Conservation (phyloP, 2,888 invertebrate genomes). For the Ophion ventricosus region DNA sequence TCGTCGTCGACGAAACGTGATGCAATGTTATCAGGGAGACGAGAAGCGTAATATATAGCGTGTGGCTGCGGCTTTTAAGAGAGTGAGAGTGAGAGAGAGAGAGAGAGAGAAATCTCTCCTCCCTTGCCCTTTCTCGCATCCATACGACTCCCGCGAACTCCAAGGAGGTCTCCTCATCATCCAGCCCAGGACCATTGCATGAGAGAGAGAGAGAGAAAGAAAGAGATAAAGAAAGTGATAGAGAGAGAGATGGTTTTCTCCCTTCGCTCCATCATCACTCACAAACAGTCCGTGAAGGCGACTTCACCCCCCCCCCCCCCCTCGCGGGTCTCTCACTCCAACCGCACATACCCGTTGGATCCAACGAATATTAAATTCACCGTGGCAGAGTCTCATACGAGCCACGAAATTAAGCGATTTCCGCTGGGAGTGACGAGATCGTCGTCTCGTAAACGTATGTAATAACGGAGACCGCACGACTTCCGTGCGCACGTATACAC, state of each 20-base stretch:
- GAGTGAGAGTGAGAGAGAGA: conserved; percentile 19
- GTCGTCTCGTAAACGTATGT: conserved; percentile 51
- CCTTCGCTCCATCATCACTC: conserved; percentile 74
- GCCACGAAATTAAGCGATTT: conserved; percentile 81
- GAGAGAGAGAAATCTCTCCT: conserved; percentile 41
- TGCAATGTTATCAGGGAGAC: conserved; percentile 72
- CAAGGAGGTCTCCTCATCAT: conserved; percentile 64
- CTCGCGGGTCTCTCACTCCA: conserved; percentile 30
- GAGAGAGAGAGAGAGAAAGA: neutral
- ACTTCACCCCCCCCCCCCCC: conserved; percentile 44
- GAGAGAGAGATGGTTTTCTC: conserved; percentile 39
- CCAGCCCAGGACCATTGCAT: conserved; percentile 44
- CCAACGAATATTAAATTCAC: conserved; percentile 78
- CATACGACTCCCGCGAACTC: conserved; percentile 63
- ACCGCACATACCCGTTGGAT: conserved; percentile 48
- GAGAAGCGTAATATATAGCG: conserved; percentile 26
- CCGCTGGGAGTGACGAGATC: conserved; percentile 68
- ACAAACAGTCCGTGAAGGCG: conserved; percentile 72
- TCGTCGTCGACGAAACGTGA: conserved; percentile 68
- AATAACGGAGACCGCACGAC: conserved; percentile 28
- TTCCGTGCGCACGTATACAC: conserved; percentile 1
- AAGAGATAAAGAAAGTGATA: conserved; percentile 7
- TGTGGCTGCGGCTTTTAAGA: conserved; percentile 32
- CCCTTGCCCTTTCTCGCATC: conserved; percentile 31
- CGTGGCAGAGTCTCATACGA: conserved; percentile 73